Conservation (phyloP, 2,797 vertebrate genomes). For the Craterocephalus amniculus region DNA sequence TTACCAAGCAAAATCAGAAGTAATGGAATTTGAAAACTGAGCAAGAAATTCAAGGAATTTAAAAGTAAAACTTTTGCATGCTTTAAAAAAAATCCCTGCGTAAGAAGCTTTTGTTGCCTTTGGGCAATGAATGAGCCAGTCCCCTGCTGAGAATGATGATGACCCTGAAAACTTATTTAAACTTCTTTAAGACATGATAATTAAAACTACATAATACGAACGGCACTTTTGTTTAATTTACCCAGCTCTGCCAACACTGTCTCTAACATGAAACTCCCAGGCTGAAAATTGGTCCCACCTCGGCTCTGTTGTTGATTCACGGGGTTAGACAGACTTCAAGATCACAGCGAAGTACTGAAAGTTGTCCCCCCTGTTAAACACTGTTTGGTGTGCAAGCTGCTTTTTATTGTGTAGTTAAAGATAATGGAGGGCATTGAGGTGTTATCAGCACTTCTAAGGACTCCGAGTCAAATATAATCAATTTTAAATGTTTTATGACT, state of each 20-base stretch:
- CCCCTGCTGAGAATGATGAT: not conserved
- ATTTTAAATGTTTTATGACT: constrained; percentile 58
- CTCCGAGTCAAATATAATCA: constrained; percentile 49
- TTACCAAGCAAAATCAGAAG: not conserved
- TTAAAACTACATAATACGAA: not conserved
- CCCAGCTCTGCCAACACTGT: not conserved
- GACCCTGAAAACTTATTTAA: not conserved
- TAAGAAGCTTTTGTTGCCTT: not conserved
- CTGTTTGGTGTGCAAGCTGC: constrained; percentile 16
- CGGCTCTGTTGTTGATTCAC: not conserved
- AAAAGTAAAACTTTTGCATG: not conserved
- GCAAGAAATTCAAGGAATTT: not conserved
- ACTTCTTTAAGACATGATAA: not conserved
- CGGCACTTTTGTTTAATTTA: not conserved
- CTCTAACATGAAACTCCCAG: not conserved
- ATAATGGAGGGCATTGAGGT: constrained; percentile 38
- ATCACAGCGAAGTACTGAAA: constrained; percentile 34
- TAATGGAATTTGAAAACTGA: not conserved
- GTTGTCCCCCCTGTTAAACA: constrained; percentile 45
- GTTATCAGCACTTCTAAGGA: constrained; percentile 40
- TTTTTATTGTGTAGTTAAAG: constrained; percentile 51
- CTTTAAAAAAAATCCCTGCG: not conserved
- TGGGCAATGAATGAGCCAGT: not conserved
- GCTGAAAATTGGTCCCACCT: not conserved
- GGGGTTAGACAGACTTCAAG: constrained; percentile 35